phyloP scores from a whole-genome alignment of 1,140 invertebrate genomes.

The Cotesia chilonis region DNA sequence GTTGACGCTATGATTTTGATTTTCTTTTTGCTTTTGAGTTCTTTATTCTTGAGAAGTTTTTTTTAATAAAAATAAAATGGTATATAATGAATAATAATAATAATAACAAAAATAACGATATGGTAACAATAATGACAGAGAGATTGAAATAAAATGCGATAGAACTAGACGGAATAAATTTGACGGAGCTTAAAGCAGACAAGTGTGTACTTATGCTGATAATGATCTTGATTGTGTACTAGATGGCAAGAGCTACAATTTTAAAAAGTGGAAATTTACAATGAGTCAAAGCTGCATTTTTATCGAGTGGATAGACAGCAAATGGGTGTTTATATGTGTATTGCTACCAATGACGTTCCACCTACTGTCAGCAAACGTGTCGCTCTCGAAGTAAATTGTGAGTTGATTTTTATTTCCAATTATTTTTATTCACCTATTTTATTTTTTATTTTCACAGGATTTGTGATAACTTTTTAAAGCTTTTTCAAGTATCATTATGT shows the following conservation, averaged over 20 bases:
- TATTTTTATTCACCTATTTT: slow-evolving; percentile 21
- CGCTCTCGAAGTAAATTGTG: slow-evolving; percentile 87
- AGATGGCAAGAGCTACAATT: slow-evolving; percentile 46
- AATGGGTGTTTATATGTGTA: slow-evolving; percentile 89
- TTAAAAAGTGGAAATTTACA: slow-evolving; percentile 69
- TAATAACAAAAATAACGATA: too few relatives aligned
- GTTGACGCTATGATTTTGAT: too few relatives aligned
- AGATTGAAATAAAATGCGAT: background rate
- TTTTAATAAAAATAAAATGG: too few relatives aligned
- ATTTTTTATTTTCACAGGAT: background rate
- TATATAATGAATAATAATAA: too few relatives aligned
- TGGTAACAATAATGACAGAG: too few relatives aligned
- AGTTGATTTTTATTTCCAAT: slow-evolving; percentile 65
- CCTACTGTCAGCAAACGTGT: slow-evolving; percentile 89
- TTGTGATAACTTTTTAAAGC: background rate
- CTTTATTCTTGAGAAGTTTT: too few relatives aligned
- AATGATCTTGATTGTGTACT: slow-evolving; percentile 33
- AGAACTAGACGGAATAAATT: slow-evolving; percentile 2
- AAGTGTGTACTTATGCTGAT: slow-evolving; percentile 1
- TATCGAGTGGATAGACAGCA: slow-evolving; percentile 80
- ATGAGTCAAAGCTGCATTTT: slow-evolving; percentile 77
- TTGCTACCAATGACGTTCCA: slow-evolving; percentile 88
- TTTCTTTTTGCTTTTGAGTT: too few relatives aligned
- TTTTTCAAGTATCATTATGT: background rate
- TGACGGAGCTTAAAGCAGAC: background rate